These are phyloP conservation scores for Rhynchotus rufescens DNA, from an alignment of 2,797 vertebrate genomes.

Conservation along the genomic window DNA sequence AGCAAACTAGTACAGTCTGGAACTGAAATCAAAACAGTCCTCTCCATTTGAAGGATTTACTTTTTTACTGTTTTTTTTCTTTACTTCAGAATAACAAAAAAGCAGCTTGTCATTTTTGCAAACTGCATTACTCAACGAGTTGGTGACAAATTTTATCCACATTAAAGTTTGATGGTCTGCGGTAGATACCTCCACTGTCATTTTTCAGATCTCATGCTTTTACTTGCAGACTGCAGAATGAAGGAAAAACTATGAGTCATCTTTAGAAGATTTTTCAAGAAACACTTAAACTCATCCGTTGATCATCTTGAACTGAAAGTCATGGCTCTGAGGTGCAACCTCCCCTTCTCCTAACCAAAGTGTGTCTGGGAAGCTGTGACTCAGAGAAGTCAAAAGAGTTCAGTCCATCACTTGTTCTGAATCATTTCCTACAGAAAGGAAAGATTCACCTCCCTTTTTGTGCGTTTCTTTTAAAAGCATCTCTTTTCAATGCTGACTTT, in stretches of 20 bases:
- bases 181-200: not conserved
- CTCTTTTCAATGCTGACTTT: not conserved
- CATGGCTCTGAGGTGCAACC: not conserved
- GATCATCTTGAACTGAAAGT: not conserved
- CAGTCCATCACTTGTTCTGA: not conserved
- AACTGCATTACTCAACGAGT: not conserved
- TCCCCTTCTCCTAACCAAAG: not conserved
- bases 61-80: not conserved
- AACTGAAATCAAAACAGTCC: not conserved
- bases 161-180: not conserved
- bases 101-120: not conserved
- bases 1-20: not conserved
- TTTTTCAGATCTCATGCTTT: not conserved
- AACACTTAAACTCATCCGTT: not conserved
- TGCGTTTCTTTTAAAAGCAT: not conserved
- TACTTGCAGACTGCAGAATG: not conserved
- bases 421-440: not conserved
- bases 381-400: conserved; percentile 2
- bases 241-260: conserved; percentile 2
- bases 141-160: not conserved
- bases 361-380: not conserved
- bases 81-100: not conserved
- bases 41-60: not conserved
- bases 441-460: not conserved
- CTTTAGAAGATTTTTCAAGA: not conserved